Percentiles rank a stretch among this genome's conserved stretches.
phyloP scores from a whole-genome alignment of 35 echinoderm and acorn worm genomes.

The Ptychodera flava region DNA sequence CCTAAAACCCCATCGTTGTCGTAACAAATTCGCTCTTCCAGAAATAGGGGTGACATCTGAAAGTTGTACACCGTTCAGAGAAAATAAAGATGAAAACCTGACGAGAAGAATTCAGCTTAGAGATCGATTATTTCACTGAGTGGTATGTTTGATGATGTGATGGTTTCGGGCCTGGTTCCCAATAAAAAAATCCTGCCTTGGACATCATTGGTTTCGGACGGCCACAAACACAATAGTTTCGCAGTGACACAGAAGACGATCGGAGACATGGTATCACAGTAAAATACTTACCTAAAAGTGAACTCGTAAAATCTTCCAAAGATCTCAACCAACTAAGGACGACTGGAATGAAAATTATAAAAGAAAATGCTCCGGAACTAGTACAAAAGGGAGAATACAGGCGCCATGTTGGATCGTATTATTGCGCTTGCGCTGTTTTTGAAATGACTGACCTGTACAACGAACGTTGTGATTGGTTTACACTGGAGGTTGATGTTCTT shows the following conservation, averaged over 20 bases:
- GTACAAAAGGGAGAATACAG: not conserved
- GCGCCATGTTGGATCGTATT: not conserved
- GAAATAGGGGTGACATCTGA: too few relatives aligned
- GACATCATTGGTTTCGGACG: not conserved
- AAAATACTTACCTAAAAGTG: not conserved
- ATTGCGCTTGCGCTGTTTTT: not conserved
- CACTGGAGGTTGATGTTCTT: too few relatives aligned
- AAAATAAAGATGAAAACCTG: too few relatives aligned
- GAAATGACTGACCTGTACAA: not conserved
- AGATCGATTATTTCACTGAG: too few relatives aligned
- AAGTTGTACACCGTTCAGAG: too few relatives aligned
- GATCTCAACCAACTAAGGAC: not conserved
- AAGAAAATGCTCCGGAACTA: not conserved
- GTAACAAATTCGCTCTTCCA: too few relatives aligned
- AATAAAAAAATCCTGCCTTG: not conserved
- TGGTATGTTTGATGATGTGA: too few relatives aligned
- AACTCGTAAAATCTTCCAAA: not conserved
- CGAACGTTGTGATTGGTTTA: not conserved
- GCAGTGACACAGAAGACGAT: not conserved
- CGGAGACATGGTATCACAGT: not conserved
- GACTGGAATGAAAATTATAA: not conserved
- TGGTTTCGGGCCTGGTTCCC: too few relatives aligned
- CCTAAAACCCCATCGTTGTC: too few relatives aligned
- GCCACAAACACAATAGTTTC: not conserved
- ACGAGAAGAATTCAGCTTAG: too few relatives aligned